Base-by-base conservation (phyloP, 2,888 invertebrate genomes). In the Sceliomorpha sp. region DNA sequence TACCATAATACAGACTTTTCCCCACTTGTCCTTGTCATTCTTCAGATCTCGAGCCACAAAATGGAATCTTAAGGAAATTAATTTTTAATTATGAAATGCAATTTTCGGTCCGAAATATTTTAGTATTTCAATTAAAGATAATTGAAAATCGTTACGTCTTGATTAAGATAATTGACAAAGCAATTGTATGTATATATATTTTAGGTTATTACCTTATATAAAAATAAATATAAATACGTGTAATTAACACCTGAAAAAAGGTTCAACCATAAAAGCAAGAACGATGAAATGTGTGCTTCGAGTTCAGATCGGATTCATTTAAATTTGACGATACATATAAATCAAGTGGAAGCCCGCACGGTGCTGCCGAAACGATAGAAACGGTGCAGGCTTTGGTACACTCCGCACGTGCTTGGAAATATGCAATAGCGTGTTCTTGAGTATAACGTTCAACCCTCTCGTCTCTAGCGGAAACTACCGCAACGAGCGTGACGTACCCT, bases 1-100 rank as follows among this genome's bases (percentile, higher is more conserved):
- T 88, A 87, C 84, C 86, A 87, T 88, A 87, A 88, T 86, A 86
- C 84, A 85, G 83, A 82, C 76, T 76, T 76, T 82, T 79, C 69
- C 72, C 73, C 58, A 66, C 67, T 67, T 59, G 66, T 66, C 71
- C 59, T 47, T 69, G 66, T 60, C 70, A 45, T 39, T 50, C 47
- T 58, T 53, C 67, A 42, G 63, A 39, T 66, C 39, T 78, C 64
- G 82, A 77, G 82, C 85, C 85, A 80, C 85, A 85, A 87, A 87
- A 86, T 86, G 83, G 82, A 86, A 86, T 85, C 83, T 82, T 79
- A 77, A 77, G 79, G 82, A 84, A 85, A 84, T 79, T 84, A 55
- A 70, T 62, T 66, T 58, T 62, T 66, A 51, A 66, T 62, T 62
- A 66, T 53, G 55, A 70, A 24, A 12, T 58, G 47, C 12, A 24